Base-by-base conservation (phyloP, 1,140 invertebrate genomes). In the Drosophila kepulauana region DNA sequence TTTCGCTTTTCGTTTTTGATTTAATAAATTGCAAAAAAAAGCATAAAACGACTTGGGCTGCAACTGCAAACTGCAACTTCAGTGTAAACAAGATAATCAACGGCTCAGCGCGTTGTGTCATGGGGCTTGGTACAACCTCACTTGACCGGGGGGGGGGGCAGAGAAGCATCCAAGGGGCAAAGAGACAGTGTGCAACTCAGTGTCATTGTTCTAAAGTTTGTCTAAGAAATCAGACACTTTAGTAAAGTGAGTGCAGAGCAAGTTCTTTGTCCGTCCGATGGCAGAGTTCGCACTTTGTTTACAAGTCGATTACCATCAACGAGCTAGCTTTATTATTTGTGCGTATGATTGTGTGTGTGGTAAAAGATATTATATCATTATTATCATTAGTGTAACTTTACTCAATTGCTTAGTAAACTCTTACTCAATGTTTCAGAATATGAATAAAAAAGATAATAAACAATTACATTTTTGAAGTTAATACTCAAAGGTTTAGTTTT, bases 41-140 rank as follows among this genome's bases (percentile, higher is more conserved):
- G 20, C 20, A 46, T 51, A 54, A 48, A 33, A 38, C 52, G 45
- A 33, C 74, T 11, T 20, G 46, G 52, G 48, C 65, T 20, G 35
- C 75, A 76, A 67, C 65, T 71, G 65, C 77, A 67, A 64, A 75
- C 80, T 57, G 67, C 75, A 65, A 70, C 76, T 77, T 73, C 65
- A 73, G 74, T 84, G 84, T 84, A 89, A 88, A 88, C 84, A 88
- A 84, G 85, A 88, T 81, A 88, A 88, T 88, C 85, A 84, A 78
- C 84, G 79, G 64, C 35, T 46, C 28, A 51, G 38, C 64, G 56
- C 56, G 56, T 20, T 35, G 41, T 57, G 67, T 82, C 30, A 56
- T 13, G 56, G 56, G 74, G 57, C 74, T 48, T 66, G 68, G 38
- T 41, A 38, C 20, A 25, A 25, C 20, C 3, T 16, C 13, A 4